These are phyloP conservation scores for Oscheius sp. DNA, from an alignment of 1,140 invertebrate species.

Conservation along the genomic window DNA sequence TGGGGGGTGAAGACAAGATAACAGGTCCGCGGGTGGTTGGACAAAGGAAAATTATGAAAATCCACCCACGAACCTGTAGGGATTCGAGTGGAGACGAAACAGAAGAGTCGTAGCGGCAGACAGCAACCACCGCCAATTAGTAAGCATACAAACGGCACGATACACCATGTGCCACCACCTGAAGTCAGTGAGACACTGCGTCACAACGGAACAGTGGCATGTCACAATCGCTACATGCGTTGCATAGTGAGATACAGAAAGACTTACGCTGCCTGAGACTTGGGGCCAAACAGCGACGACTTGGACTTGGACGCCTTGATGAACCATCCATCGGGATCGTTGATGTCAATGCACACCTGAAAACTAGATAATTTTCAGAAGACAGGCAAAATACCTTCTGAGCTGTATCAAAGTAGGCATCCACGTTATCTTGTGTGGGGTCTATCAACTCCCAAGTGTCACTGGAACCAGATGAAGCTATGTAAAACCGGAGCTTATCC, in stretches of 20 bases:
- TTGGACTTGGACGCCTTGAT: background rate
- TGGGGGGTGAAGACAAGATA: slow-evolving; percentile 4
- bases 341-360: slow-evolving; percentile 22
- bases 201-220: too few species aligned
- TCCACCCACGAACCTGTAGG: background rate
- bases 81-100: background rate
- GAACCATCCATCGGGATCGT: slow-evolving; percentile 20
- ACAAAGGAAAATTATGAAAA: background rate
- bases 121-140: background rate
- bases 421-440: slow-evolving; percentile 4
- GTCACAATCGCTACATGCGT: too few species aligned
- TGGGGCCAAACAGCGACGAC: background rate
- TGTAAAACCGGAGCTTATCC: slow-evolving; percentile 15
- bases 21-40: too few species aligned
- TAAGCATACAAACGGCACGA: background rate
- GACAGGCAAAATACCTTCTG: slow-evolving; percentile 17
- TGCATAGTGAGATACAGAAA: too few species aligned
- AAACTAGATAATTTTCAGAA: background rate
- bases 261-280: too few species aligned
- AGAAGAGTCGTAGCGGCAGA: background rate
- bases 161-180: background rate
- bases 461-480: background rate
- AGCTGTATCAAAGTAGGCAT: slow-evolving; percentile 28
- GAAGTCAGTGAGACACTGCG: background rate
- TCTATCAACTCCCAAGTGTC: slow-evolving; percentile 17